These are phyloP conservation scores for Papilio helenus DNA, from an alignment of 1,140 invertebrate species.

Conservation along the genomic window DNA sequence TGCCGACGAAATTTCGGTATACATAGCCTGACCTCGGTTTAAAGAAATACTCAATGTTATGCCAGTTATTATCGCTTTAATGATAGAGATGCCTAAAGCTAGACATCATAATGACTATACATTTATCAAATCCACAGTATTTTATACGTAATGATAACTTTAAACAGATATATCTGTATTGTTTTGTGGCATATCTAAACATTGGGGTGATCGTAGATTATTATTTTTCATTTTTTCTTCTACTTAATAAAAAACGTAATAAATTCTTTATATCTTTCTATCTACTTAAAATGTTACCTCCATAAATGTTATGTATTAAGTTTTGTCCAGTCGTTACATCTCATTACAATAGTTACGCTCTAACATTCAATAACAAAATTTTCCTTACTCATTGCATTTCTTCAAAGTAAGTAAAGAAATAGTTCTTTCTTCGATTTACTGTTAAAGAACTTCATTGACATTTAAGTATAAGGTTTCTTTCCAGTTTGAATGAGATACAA, in stretches of 20 bases:
- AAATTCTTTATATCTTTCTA: no score
- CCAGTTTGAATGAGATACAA: no score
- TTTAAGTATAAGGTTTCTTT: no score
- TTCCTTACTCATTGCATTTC: no score
- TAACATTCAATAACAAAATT: no score
- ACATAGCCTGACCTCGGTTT: slow-evolving; percentile 11
- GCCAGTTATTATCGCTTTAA: background rate
- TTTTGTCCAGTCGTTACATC: no score
- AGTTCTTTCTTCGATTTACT: no score
- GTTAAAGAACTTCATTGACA: no score
- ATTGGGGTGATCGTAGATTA: background rate
- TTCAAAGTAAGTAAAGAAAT: no score
- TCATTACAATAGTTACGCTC: no score
- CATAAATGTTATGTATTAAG: no score
- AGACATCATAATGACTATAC: background rate
- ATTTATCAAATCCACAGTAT: background rate
- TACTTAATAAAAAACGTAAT: background rate
- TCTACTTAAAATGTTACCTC: background rate
- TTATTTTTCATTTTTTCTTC: no score
- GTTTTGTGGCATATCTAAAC: background rate
- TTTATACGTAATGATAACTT: background rate
- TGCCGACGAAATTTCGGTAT: slow-evolving; percentile 27
- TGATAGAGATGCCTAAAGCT: background rate
- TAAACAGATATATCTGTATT: background rate
- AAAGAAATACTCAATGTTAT: background rate